These are phyloP conservation scores for Phrynocephalus guinanensis DNA, from an alignment of 2,797 vertebrate genomes.

Conservation along the genomic window DNA sequence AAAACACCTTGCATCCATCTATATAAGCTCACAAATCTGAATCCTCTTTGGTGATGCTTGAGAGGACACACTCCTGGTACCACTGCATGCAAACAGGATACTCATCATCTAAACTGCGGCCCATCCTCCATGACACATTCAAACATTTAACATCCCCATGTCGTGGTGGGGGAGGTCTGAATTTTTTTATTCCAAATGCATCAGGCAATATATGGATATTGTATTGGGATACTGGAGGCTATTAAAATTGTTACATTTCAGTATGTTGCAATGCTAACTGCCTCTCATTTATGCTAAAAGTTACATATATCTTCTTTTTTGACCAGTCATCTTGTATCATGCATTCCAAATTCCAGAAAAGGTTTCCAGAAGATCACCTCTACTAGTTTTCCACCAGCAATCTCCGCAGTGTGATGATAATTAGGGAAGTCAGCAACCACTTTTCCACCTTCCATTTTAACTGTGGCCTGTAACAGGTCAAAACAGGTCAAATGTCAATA, in stretches of 20 bases:
- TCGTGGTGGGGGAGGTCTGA: background rate
- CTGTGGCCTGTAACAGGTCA: slow-evolving; percentile 81
- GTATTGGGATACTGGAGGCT: background rate
- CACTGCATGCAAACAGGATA: background rate
- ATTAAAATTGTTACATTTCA: background rate
- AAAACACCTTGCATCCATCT: no score
- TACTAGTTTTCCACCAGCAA: slow-evolving; percentile 87
- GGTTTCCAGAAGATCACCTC: slow-evolving; percentile 82
- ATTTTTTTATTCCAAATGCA: background rate
- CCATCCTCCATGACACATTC: background rate
- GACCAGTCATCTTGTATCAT: background rate
- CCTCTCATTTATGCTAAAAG: background rate
- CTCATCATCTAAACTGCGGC: background rate
- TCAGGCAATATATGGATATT: background rate
- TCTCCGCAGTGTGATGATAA: slow-evolving; percentile 88
- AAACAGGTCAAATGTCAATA: background rate
- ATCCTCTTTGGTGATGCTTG: no score
- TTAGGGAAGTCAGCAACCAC: slow-evolving; percentile 86
- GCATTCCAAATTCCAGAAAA: background rate
- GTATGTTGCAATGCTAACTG: background rate
- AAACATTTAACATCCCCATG: background rate
- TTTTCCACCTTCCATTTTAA: slow-evolving; percentile 86
- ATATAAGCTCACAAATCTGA: no score
- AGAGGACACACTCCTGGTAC: no score
- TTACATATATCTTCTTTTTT: background rate